Percentiles rank a stretch among this genome's conserved stretches.
These are phyloP conservation scores for Polyommatus iphigenia DNA, from an alignment of 2,888 invertebrate genomes.

Conservation along the genomic window DNA sequence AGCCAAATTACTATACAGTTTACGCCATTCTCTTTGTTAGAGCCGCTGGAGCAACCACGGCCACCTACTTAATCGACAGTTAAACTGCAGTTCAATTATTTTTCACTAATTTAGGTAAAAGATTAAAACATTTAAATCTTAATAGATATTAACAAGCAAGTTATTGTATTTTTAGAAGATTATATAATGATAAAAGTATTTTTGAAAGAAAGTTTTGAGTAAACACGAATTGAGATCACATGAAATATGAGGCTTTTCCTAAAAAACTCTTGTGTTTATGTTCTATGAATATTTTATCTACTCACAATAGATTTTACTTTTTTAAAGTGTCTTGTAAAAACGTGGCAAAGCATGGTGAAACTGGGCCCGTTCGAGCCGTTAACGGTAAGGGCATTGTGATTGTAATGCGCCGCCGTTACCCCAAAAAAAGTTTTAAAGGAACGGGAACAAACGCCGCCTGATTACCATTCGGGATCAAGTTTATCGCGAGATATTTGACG, in stretches of 20 bases:
- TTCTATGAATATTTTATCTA: not conserved
- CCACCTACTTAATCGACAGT: conserved; percentile 40
- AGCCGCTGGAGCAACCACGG: conserved; percentile 51
- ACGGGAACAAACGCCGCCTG: conserved; percentile 57
- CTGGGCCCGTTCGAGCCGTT: conserved; percentile 57
- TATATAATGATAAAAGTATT: not conserved
- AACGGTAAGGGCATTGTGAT: conserved; percentile 78
- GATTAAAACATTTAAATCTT: not conserved
- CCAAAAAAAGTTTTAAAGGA: conserved; percentile 57
- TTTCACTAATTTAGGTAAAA: not conserved
- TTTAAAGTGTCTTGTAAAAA: not conserved
- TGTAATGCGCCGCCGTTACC: conserved; percentile 73
- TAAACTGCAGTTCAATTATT: conserved; percentile 28
- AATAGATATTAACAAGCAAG: not conserved
- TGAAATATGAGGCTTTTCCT: not conserved
- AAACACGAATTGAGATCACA: not conserved
- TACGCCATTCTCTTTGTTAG: conserved; percentile 64
- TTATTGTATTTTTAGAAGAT: not conserved
- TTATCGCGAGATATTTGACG: conserved; percentile 42
- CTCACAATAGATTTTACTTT: not conserved
- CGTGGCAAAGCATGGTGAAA: conserved; percentile 39
- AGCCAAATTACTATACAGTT: conserved; percentile 56
- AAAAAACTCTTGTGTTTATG: not conserved
- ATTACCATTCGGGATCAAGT: conserved; percentile 55
- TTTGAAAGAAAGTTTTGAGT: not conserved